A percentile compares a stretch with the other conserved stretches of the same genome.
Evolutionary conservation across 2,888 invertebrate species (phyloP).

Genomic region (Luffia ferchaultella): DNA sequence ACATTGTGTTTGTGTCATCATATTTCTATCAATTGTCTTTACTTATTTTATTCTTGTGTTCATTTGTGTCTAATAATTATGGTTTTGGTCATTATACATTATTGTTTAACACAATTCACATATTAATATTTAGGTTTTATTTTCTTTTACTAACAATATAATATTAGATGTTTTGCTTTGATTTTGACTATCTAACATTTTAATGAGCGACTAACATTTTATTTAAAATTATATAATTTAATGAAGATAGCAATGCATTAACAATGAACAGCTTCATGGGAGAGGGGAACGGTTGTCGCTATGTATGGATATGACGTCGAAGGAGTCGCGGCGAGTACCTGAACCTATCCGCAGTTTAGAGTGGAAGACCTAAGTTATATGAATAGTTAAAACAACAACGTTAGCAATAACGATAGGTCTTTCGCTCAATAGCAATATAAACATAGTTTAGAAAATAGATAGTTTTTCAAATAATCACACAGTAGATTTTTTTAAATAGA

Average conservation of each 20-base stretch:
- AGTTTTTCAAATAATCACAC: too few relatives aligned
- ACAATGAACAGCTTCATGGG: slow-evolving; percentile 13
- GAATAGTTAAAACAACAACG: neutral
- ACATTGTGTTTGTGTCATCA: neutral
- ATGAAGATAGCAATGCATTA: too few relatives aligned
- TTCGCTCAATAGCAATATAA: too few relatives aligned
- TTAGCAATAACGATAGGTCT: neutral
- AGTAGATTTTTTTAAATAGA: too few relatives aligned
- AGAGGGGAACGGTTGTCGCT: slow-evolving; percentile 41
- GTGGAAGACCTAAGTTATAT: slow-evolving; percentile 10
- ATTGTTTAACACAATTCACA: too few relatives aligned
- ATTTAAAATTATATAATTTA: too few relatives aligned
- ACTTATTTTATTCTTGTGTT: neutral
- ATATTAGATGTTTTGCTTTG: too few relatives aligned
- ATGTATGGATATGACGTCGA: slow-evolving; percentile 24
- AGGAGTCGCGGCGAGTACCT: slow-evolving; percentile 47
- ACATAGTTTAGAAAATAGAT: neutral
- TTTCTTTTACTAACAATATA: too few relatives aligned
- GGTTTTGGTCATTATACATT: too few relatives aligned
- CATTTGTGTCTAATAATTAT: neutral
- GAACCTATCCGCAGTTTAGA: slow-evolving; percentile 32
- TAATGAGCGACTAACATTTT: too few relatives aligned
- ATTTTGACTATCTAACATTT: too few relatives aligned
- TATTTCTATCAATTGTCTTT: neutral
- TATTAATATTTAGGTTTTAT: too few relatives aligned